Evolutionary conservation across 2,797 vertebrate species (phyloP).

Genomic region (Sebastes umbrosus): DNA sequence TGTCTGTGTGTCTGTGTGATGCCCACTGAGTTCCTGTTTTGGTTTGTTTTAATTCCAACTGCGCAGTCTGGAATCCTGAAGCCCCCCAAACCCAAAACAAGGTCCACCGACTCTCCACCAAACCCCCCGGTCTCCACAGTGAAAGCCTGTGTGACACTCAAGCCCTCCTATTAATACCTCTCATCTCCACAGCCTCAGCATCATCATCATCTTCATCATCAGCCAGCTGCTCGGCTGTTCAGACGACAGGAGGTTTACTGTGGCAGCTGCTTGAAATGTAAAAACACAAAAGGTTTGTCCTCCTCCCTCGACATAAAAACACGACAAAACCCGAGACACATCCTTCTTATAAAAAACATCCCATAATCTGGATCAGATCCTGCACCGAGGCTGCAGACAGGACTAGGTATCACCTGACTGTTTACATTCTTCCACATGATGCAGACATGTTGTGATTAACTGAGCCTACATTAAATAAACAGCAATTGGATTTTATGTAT

Average conservation of each 20-base stretch:
- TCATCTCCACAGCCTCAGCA: slow-evolving; percentile 63
- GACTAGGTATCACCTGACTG: neutral
- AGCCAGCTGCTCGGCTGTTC: slow-evolving; percentile 48
- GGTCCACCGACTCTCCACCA: slow-evolving; percentile 66
- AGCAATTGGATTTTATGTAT: accelerated
- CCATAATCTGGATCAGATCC: slow-evolving; percentile 30
- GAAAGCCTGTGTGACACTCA: slow-evolving; percentile 68
- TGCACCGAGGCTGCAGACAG: neutral
- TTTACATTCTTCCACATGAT: neutral
- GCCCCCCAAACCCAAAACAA: slow-evolving; percentile 44
- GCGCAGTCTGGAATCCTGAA: slow-evolving; percentile 58
- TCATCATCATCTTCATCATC: slow-evolving; percentile 46
- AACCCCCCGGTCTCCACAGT: slow-evolving; percentile 70
- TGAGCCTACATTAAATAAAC: accelerated
- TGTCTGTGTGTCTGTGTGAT: slow-evolving; percentile 8
- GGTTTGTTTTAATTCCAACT: slow-evolving; percentile 41
- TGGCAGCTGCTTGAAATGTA: slow-evolving; percentile 15
- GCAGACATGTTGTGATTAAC: neutral
- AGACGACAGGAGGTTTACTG: neutral
- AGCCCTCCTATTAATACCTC: slow-evolving; percentile 84
- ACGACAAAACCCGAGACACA: neutral
- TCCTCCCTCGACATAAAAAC: neutral
- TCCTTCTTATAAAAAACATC: neutral
- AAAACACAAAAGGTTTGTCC: neutral
- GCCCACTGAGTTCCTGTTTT: neutral